A percentile compares a stretch with the other conserved stretches of the same genome.
phyloP scores from a whole-genome alignment of 1,140 invertebrate species.

The Drosophila bocki region DNA sequence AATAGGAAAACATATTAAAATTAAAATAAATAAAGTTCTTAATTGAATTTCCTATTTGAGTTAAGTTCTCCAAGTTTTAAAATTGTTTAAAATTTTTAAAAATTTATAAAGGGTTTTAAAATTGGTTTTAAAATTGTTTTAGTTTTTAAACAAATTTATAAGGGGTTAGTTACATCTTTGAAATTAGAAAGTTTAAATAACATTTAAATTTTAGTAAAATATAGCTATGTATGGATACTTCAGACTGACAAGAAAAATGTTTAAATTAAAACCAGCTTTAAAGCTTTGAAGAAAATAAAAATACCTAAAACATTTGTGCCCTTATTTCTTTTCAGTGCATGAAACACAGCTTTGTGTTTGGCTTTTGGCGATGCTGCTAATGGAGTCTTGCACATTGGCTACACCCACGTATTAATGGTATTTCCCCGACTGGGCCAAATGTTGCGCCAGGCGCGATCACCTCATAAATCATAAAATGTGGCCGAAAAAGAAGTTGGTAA shows the following conservation, averaged over 20 bases:
- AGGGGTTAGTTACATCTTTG: too few relatives aligned
- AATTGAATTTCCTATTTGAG: background rate
- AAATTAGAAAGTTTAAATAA: too few relatives aligned
- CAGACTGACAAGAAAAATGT: background rate
- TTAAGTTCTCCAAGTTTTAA: background rate
- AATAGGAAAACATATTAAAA: background rate
- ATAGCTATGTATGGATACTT: too few relatives aligned
- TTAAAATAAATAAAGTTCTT: fast-evolving
- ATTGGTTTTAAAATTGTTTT: too few relatives aligned
- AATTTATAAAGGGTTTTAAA: too few relatives aligned
- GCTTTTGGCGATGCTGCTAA: conserved; percentile 39
- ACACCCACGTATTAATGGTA: conserved; percentile 46
- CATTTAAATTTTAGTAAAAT: too few relatives aligned
- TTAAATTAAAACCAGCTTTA: background rate
- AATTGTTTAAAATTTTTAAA: too few relatives aligned
- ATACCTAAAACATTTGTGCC: too few relatives aligned
- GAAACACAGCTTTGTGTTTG: conserved; percentile 1
- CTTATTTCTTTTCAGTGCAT: background rate
- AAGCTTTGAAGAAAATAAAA: background rate
- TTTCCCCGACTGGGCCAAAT: conserved; percentile 35
- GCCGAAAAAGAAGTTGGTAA: conserved; percentile 55
- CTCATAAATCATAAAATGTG: conserved; percentile 58
- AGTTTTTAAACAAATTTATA: too few relatives aligned
- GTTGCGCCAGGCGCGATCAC: conserved; percentile 49
- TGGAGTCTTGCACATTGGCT: conserved; percentile 43